phyloP scores from a whole-genome alignment of 2,113 vertebrate genomes.

The Ophiodon elongatus region DNA sequence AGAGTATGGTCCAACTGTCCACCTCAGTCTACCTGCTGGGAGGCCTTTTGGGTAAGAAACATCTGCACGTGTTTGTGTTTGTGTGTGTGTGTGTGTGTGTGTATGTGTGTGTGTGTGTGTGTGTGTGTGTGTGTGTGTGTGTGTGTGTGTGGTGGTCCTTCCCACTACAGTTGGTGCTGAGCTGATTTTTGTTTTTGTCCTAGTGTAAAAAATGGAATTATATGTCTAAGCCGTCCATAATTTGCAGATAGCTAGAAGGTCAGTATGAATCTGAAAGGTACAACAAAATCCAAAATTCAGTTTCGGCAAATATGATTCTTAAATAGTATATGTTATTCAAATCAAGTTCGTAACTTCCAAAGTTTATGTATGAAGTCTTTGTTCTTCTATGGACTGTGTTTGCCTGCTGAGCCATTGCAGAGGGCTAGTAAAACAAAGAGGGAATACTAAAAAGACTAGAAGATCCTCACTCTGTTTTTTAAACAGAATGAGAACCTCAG shows the following conservation, averaged over 20 bases:
- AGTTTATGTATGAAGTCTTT: too few relatives aligned
- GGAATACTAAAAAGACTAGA: too few relatives aligned
- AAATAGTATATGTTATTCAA: background rate
- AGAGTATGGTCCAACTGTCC: constrained; percentile 69
- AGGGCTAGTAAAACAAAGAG: too few relatives aligned
- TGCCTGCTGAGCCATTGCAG: background rate
- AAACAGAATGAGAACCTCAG: too few relatives aligned
- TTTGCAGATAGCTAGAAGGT: background rate
- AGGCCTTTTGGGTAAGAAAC: constrained; percentile 73
- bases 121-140: background rate
- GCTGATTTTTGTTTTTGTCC: background rate
- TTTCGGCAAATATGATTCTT: too few relatives aligned
- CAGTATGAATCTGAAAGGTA: background rate
- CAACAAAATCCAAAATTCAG: too few relatives aligned
- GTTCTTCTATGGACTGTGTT: background rate
- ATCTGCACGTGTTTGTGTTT: background rate
- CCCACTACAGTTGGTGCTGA: background rate
- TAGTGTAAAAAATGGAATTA: background rate
- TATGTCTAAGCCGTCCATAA: background rate
- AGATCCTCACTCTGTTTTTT: too few relatives aligned
- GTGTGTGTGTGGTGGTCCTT: background rate
- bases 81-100: constrained; percentile 5
- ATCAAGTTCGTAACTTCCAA: background rate
- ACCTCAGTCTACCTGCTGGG: constrained; percentile 70
- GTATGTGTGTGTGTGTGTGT: background rate